These are phyloP conservation scores for Dascillus cervinus DNA, from an alignment of 2,888 invertebrate species.

Conservation along the genomic window DNA sequence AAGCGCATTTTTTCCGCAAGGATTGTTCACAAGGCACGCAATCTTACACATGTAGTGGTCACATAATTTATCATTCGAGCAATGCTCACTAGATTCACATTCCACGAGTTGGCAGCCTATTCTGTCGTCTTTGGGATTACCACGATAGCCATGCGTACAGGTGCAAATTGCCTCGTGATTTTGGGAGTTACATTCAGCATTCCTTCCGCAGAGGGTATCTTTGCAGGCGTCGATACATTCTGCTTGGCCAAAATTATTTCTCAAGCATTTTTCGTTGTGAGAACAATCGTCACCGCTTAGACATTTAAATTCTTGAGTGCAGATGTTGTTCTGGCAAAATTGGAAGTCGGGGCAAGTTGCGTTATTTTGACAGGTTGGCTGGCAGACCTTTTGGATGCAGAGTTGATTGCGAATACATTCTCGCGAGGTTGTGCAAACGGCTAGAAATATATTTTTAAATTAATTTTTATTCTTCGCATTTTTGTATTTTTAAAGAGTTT, in stretches of 20 bases:
- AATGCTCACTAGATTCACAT: conserved; percentile 63
- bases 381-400: conserved; percentile 79
- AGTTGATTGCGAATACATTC: conserved; percentile 82
- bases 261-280: conserved; percentile 63
- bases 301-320: conserved; percentile 75
- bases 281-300: conserved; percentile 64
- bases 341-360: conserved; percentile 78
- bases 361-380: conserved; percentile 73
- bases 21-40: conserved; percentile 74
- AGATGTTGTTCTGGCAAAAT: conserved; percentile 76
- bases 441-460: too few species aligned
- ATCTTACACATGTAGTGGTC: conserved; percentile 78
- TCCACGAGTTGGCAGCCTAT: conserved; percentile 75
- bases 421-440: conserved; percentile 69
- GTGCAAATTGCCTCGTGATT: conserved; percentile 68
- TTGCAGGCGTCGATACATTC: conserved; percentile 72
- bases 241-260: conserved; percentile 62
- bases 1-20: conserved; percentile 77
- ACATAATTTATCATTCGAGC: conserved; percentile 76
- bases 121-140: conserved; percentile 63
- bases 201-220: conserved; percentile 69
- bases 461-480: background rate
- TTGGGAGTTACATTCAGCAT: conserved; percentile 68
- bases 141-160: conserved; percentile 73
- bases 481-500: background rate